These are phyloP conservation scores for Chaenocephalus aceratus DNA, from an alignment of 2,113 vertebrate genomes.

Conservation along the genomic window DNA sequence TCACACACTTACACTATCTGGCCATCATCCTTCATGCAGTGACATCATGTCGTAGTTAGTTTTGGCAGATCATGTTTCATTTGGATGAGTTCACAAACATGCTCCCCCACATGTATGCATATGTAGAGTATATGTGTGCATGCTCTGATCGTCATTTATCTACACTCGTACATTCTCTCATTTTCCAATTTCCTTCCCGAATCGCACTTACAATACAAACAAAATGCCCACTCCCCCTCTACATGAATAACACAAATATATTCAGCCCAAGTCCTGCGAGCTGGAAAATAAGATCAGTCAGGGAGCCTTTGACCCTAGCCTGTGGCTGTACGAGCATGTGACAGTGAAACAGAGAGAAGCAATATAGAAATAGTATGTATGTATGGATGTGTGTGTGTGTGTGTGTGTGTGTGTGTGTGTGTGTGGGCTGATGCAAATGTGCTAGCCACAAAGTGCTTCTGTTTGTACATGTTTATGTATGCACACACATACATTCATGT, in stretches of 20 bases:
- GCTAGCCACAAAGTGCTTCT: conserved; percentile 38
- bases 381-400: conserved; percentile 10
- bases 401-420: conserved; percentile 25
- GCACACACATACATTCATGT: conserved; percentile 44
- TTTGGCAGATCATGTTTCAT: conserved; percentile 21
- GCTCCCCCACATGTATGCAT: not conserved
- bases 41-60: conserved; percentile 3
- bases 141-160: not conserved
- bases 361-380: conserved; percentile 34
- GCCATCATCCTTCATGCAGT: conserved; percentile 1
- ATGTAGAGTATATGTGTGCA: not conserved
- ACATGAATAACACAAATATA: conserved; percentile 80
- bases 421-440: conserved; percentile 46
- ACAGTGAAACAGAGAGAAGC: conserved; percentile 58
- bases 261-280: conserved; percentile 73
- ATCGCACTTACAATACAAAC: conserved; percentile 52
- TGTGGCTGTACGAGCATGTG: conserved; percentile 67
- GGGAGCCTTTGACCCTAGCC: conserved; percentile 79
- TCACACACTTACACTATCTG: conserved; percentile 18
- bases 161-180: conserved; percentile 5
- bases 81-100: not conserved
- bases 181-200: conserved; percentile 41
- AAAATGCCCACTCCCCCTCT: conserved; percentile 49
- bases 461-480: conserved; percentile 59
- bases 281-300: conserved; percentile 84